Base-by-base conservation (phyloP, 2,888 invertebrate species). In the Maniola hyperantus region DNA sequence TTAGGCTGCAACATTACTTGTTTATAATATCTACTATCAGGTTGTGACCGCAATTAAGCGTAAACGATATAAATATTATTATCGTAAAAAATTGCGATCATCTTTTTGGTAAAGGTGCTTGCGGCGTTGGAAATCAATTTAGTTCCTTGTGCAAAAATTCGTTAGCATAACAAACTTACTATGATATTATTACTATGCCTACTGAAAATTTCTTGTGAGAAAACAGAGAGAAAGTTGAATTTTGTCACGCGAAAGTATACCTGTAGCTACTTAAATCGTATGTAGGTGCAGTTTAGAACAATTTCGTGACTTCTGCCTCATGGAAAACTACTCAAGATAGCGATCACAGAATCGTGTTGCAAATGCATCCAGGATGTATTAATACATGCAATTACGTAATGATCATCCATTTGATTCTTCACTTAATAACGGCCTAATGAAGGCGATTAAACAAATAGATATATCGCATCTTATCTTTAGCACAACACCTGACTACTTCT, bases 351-450 rank as follows among this genome's bases (percentile, higher is more conserved):
- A 69, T 72, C 71, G 71, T 74, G 73, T 73, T 68, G 69, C 42
- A 69, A 72, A 70, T 68, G 62, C 64, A 70, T 72, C 68, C 73
- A 72, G 73, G 71, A 73, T 67, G 67, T 71, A 69, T 72, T 71
- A 69, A 73, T 62, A 60, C 62, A 67, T 46, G 70, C 67, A 71
- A 73, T 72, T 73, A 65, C 63, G 50, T 67, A 70, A 72, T 69
- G 60, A 69, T 65, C 65, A 61, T 64, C 59, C 60, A 62, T 68
- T 69, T 65, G 60, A 61, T 66, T 65, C 63, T 66, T 66, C 64
- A 53, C 44, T 68, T 65, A 73, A 69, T 72, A 60, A 54, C 48
- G 51, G 65, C 64, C 55, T 73, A 67, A 69, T 66, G 66, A 64
- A 63, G 67, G 36, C 58, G 57, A 67, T 64, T 65, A 69, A 65